Base-by-base conservation (phyloP, 2,888 invertebrate species). In the Mesoligia furuncula region DNA sequence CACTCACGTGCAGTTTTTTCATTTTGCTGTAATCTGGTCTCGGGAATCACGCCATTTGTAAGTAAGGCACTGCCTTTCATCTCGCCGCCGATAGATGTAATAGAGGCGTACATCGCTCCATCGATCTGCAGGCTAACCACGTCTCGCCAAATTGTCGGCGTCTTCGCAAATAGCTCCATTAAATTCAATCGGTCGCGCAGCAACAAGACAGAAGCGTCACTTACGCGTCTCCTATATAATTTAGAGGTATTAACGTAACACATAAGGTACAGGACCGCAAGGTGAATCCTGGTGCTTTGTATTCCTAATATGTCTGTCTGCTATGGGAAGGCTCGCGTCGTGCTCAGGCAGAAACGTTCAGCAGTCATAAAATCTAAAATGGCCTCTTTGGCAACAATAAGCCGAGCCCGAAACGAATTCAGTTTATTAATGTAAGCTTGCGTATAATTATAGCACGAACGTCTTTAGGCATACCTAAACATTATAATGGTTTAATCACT, bases 161-260 rank as follows among this genome's bases (percentile, higher is more conserved):
- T 93, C 92, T 90, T 90, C 91, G 89, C 92, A 94, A 93, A 95
- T 94, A 93, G 94, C 92, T 89, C 92, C 94, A 95, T 95, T 95
- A 95, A 94, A 96, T 94, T 95, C 95, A 95, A 95, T 95, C 92
- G 93, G 88, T 89, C 88, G 87, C 84, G 84, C 85, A 91, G 90
- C 92, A 91, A 83, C 88, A 87, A 85, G 92, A 94, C 95, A 93
- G 95, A 91, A 95, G 95, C 95, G 92, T 93, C 94, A 91, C 93
- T 93, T 93, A 92, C 80, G 85, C 90, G 84, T 90, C 90, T 85
- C 88, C 93, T 94, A 91, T 95, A 92, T 95, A 96, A 95, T 96
- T 95, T 95, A 90, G 92, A 87, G 92, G 87, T 94, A 95, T 96
- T 94, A 95, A 93, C 85, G 85, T 76, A 62, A 83, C 78, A 91